Evolutionary conservation across 1,140 invertebrate species (phyloP).

Genomic region (Drosophila erecta): DNA sequence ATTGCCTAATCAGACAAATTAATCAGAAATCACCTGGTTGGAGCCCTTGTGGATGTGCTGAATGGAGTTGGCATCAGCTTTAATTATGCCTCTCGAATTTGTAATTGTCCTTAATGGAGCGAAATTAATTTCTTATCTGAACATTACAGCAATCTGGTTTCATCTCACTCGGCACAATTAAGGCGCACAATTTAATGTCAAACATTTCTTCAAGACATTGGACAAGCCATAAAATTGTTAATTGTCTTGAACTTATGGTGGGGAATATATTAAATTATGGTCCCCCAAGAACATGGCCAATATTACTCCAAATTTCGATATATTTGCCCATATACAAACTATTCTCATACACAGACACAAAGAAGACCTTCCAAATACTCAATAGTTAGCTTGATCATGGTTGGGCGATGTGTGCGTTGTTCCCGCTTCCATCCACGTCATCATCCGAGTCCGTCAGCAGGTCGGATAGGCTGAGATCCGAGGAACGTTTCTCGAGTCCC

Average conservation of each 20-base stretch:
- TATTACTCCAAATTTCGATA: constrained; percentile 11
- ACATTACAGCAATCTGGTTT: constrained; percentile 43
- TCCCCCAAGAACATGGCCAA: no score
- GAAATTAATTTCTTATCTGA: constrained; percentile 45
- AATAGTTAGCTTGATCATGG: constrained; percentile 1
- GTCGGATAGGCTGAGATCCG: constrained; percentile 63
- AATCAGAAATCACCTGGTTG: constrained; percentile 32
- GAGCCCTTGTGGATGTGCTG: constrained; percentile 13
- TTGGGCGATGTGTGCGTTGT: background rate
- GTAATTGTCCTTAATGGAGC: constrained; percentile 39
- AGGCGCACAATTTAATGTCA: constrained; percentile 18
- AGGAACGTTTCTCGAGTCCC: constrained; percentile 59
- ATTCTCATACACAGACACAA: constrained; percentile 28
- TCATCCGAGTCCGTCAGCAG: constrained; percentile 57
- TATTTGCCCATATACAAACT: constrained; percentile 22
- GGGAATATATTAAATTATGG: no score
- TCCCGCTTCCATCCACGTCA: constrained; percentile 1
- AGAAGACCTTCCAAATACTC: constrained; percentile 22
- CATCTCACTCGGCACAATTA: constrained; percentile 26
- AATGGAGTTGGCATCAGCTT: constrained; percentile 41
- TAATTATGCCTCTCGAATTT: constrained; percentile 35
- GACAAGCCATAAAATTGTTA: constrained; percentile 24
- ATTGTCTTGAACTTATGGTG: constrained; percentile 12
- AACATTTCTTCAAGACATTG: constrained; percentile 6
- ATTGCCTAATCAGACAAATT: constrained; percentile 17